Base-by-base conservation (phyloP, 2,113 vertebrate genomes). In the Python bivittatus region DNA sequence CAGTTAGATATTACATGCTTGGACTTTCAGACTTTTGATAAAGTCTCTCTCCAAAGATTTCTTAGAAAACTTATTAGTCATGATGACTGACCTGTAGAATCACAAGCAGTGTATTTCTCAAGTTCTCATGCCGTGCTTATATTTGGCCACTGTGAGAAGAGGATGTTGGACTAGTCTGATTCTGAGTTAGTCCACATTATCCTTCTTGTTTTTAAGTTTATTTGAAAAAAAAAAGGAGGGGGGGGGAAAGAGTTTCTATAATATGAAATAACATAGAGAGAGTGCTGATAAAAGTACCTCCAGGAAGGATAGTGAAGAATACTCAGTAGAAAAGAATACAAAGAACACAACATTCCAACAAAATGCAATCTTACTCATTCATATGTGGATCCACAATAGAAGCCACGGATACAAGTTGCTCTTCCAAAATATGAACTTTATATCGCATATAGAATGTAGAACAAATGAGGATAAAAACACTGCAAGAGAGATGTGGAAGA, bases 361-460 rank as follows among this genome's bases (percentile, higher is more conserved):
- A 93, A 13, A 5, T 53, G 0, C 85, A 93, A 57, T 88, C 98
- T 99, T 97, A 99, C 99, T 97, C 97, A 25, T 98, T 96, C 33
- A 97, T 94, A 87, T 93, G 95, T 86, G 98, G 96, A 52, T 98
- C 98, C 68, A 93, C 25, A 25, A 97, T n/a, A 44, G 98, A 97
- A 27, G 97, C 96, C 2, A 99, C 97, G 1, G 97, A 97, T 4
- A 96, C 96, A 93, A 99, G 97, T 4, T 94, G 98, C 72, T 99
- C 98, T 95, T 99, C 99, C 97, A 99, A 94, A 27, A 97, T 95
- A 72, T 97, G 91, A 93, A 99, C 98, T 97, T 98, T 99, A 0
- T 98, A 98, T 68, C 98, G 98, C 98, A 99, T 98, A 96, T 99
- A 99, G 96, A 98, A 98, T 61, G 99, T 99, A 0, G 98, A 99